Evolutionary conservation across 1,140 invertebrate species (phyloP).

Genomic region (Pseudomyrmex sp.): DNA sequence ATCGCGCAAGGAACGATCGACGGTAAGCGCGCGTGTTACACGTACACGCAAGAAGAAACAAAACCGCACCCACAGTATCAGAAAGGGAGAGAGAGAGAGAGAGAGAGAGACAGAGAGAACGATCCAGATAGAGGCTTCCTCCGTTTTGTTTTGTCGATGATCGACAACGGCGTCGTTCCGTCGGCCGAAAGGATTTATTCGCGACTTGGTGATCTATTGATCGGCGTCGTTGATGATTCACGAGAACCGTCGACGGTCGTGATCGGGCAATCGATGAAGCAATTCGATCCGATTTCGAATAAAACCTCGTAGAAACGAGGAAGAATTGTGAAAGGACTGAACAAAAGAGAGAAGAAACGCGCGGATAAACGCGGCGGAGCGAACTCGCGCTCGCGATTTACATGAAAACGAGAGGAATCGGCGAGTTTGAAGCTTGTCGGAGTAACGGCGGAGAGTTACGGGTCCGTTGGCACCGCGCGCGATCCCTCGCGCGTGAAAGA

Average conservation of each 20-base stretch:
- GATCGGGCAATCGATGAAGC: not conserved
- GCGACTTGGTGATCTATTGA: constrained; percentile 22
- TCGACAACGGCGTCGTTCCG: not conserved
- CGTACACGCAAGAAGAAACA: not conserved
- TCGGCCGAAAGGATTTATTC: constrained; percentile 10
- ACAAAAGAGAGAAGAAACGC: not conserved
- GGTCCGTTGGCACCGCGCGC: constrained; percentile 46
- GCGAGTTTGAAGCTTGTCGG: not conserved
- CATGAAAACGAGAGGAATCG: constrained; percentile 34
- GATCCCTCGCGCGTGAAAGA: constrained; percentile 63
- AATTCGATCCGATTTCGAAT: not conserved
- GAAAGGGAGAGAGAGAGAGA: not conserved
- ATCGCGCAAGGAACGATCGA: constrained; percentile 42
- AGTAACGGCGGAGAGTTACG: constrained; percentile 47
- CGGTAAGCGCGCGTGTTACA: not conserved
- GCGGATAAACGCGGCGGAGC: not conserved
- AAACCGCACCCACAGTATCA: constrained; percentile 66
- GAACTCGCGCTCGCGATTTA: not conserved
- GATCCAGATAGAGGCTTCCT: constrained; percentile 52
- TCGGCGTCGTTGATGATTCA: constrained; percentile 24
- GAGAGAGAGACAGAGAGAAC: not conserved
- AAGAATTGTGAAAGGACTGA: not conserved
- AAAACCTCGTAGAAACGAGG: not conserved
- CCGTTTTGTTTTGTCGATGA: not conserved
- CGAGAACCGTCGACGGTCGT: not conserved